Base-by-base conservation (phyloP, 2,113 vertebrate species). In the Beaufortia kweichowensis region DNA sequence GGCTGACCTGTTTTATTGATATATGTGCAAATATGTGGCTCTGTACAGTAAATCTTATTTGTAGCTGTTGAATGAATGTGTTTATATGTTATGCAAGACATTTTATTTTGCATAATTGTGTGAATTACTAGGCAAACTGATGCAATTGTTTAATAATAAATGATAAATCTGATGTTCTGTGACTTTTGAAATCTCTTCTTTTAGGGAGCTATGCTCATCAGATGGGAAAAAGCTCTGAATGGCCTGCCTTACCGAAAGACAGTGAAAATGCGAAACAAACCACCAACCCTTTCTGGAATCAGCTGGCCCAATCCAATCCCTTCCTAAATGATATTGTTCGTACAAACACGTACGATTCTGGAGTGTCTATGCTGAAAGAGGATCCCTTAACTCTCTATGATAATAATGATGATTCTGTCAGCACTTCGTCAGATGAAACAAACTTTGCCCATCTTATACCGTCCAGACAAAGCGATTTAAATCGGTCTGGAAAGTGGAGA, bases 201-300 rank as follows among this genome's bases (percentile, higher is more conserved):
- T 75, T 85, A 93, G 91, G 88, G 69, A 85, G 74, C 17, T 75
- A 75, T 64, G 56, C 75, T 29, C 60, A 35, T 71, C 46, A 81
- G 21, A 31, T 61, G 21, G 48, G 61, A 29, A 80, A 84, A n/a
- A 84, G 81, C 56, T 86, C 82, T 0, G 72, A 90, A 15, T 89
- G 87, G 87, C 78, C 79, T 12, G 63, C 82, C 69, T 62, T 86
- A 70, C 83, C 87, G 21, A 79, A 89, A 43, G 85, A 90, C 41
- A 53, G 79, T 19, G 66, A 75, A 77, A 72, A 70, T 60, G 28
- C 78, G 71, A 83, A 88, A 80, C 91, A 88, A 81, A 87, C 84
- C 61, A 89, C 86, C 41, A 98, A 98, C 85, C 97, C 96, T 17
- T 99, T 98, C 85, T 96, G 95, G 95, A 94, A 91, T 63, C 92